Base-by-base conservation (phyloP, 2,888 invertebrate genomes). In the Cyrtodaria siliqua region DNA sequence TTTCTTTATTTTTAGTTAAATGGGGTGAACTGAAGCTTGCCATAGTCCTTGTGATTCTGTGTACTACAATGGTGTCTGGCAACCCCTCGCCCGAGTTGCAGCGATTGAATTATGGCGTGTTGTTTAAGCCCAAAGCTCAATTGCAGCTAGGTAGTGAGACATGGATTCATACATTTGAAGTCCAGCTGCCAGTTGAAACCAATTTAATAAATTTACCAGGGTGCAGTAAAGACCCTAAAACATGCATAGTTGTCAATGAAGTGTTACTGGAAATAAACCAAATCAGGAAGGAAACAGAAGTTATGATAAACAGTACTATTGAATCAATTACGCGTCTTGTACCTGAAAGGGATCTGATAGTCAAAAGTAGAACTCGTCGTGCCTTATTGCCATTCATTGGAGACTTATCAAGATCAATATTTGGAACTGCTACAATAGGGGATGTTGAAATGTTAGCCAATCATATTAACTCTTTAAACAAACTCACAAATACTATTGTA, bases 21-120 rank as follows among this genome's bases (percentile, higher is more conserved):
- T 53, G 53, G 64, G 20, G 18, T 42, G 18, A 26, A 53, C 24
- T 52, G 29, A 23, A 53, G 53, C 52, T 64, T 53, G 1, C 42
- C 26, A 23, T 64, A 20, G 18, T 64, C 23, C n/a, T n/a, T n/a
- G n/a, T n/a, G n/a, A n/a, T n/a, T n/a, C n/a, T n/a, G n/a, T n/a
- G n/a, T n/a, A n/a, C n/a, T n/a, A n/a, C n/a, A n/a, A n/a, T n/a
- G n/a, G n/a, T n/a, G n/a, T n/a, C n/a, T n/a, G n/a, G n/a, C n/a
- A n/a, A n/a, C n/a, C n/a, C n/a, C n/a, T n/a, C n/a, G n/a, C n/a
- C n/a, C n/a, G n/a, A n/a, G n/a, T n/a, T n/a, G n/a, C n/a, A n/a
- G n/a, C n/a, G 70, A 38, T 23, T 57, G 27, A 70, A 60, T 33
- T 59, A 67, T 59, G 67, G 67, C 23, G 50, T 61, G 14, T 42